Percentiles rank a stretch among this genome's conserved stretches.
These are phyloP conservation scores for Ceratina australensis DNA, from an alignment of 1,140 invertebrate genomes.

Conservation along the genomic window DNA sequence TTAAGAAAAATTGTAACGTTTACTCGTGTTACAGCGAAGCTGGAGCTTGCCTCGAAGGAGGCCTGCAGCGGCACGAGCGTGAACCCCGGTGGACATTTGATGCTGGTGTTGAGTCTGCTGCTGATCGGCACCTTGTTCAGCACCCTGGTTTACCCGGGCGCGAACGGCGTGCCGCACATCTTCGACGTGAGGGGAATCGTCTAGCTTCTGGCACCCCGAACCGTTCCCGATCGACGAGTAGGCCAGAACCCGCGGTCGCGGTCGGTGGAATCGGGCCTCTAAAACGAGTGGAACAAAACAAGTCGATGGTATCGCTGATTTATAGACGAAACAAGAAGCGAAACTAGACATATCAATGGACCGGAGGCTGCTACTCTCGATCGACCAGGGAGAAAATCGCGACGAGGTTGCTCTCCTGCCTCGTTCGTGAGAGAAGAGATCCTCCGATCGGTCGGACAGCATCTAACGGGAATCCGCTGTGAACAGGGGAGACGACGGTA, in stretches of 20 bases:
- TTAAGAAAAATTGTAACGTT: no score
- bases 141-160: not conserved
- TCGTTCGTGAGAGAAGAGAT: conserved; percentile 10
- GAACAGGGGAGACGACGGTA: not conserved
- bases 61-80: conserved; percentile 71
- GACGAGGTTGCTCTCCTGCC: not conserved
- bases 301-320: conserved; percentile 5
- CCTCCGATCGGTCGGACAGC: not conserved
- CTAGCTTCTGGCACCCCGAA: conserved; percentile 45
- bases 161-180: conserved; percentile 10
- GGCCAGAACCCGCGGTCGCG: conserved; percentile 1
- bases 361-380: conserved; percentile 8
- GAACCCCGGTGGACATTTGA: conserved; percentile 10
- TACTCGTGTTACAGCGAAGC: conserved; percentile 73
- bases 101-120: conserved; percentile 44
- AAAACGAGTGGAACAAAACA: conserved; percentile 22
- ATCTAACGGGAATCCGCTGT: not conserved
- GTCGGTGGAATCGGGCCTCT: conserved; percentile 10
- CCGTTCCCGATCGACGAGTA: conserved; percentile 27
- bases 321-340: not conserved
- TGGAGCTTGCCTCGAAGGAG: conserved; percentile 74
- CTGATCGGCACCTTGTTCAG: conserved; percentile 34
- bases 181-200: conserved; percentile 53
- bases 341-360: conserved; percentile 35
- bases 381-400: not conserved